Percentiles rank a stretch among this genome's conserved stretches.
Conservation (phyloP, 2,113 vertebrate genomes). For the Perognathus longimembris region DNA sequence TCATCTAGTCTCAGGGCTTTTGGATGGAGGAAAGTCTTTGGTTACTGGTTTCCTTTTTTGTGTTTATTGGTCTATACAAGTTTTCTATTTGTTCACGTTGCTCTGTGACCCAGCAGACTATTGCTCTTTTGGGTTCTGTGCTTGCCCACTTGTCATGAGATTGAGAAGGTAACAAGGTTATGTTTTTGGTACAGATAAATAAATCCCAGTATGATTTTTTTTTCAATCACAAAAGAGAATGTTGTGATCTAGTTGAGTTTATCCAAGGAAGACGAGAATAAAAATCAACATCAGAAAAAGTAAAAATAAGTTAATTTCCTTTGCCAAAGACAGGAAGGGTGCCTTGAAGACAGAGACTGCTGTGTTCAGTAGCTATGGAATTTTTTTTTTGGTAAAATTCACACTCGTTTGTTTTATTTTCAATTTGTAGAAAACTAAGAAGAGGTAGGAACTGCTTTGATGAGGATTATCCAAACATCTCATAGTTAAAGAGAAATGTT, state of each 20-base stretch:
- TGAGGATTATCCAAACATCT: not conserved
- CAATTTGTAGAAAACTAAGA: constrained; percentile 35
- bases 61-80: too few relatives aligned
- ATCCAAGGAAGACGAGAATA: constrained; percentile 36
- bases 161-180: too few relatives aligned
- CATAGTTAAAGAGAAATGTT: not conserved
- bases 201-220: not conserved
- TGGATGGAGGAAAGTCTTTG: too few relatives aligned
- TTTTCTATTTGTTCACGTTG: too few relatives aligned
- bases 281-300: not conserved
- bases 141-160: too few relatives aligned
- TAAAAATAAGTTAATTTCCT: not conserved
- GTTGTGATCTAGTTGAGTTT: not conserved
- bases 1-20: too few relatives aligned
- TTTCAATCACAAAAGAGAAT: not conserved
- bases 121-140: too few relatives aligned
- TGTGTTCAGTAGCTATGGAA: not conserved
- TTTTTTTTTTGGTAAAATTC: not conserved
- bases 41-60: too few relatives aligned
- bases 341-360: not conserved
- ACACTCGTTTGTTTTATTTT: not conserved
- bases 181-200: too few relatives aligned
- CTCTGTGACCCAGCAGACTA: too few relatives aligned
- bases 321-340: not conserved
- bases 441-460: not conserved